Evolutionary conservation across 2,888 invertebrate genomes (phyloP), one percentile per base, ranked within the genome.

Genomic region (Anodontia alba): DNA sequence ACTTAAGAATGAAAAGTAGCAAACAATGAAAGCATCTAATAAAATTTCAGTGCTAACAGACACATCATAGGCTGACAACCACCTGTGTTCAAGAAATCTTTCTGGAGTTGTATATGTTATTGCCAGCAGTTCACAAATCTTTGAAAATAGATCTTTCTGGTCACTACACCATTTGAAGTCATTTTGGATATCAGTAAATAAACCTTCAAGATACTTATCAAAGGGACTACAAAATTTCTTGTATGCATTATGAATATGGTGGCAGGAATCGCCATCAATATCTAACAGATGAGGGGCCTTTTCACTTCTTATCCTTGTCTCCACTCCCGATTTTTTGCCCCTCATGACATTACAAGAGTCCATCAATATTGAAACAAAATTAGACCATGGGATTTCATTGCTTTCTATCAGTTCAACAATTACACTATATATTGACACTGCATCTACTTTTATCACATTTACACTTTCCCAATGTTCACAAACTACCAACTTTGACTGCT

Each of bases 321-420:
- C 90, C 8, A 90, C n/a, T 29, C 89, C 88, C 23, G 71, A 70
- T 72, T 88, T 88, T 2, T 66, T 54, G 0, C 89, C 86, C 12
- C 87, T n/a, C 88, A 90, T 89, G 0, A 87, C 84, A 54, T 74
- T 78, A 69, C 88, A 89, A 0, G 86, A 87, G 72, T 90, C 90
- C 77, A 86, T 81, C 1, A 89, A 66, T 2, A 88, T 43, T n/a
- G 84, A 84, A 23, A 89, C 62, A 12, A 89, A 49, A 54, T 90
- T 88, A 7, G 51, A 46, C 86, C 89, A 90, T 46, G 88, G 88
- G 29, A 90, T 77, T 3, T 79, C 51, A 67, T 77, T 36, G 1
- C n/a, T 66, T 2, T 83, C 77, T 43, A 89, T 82, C 5, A 89
- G 12, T 0, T 80, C 42, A 1, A 67, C 42, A 36, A 36, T 67